phyloP scores from a whole-genome alignment of 2,888 invertebrate genomes.

The Drosophila subsilvestris region DNA sequence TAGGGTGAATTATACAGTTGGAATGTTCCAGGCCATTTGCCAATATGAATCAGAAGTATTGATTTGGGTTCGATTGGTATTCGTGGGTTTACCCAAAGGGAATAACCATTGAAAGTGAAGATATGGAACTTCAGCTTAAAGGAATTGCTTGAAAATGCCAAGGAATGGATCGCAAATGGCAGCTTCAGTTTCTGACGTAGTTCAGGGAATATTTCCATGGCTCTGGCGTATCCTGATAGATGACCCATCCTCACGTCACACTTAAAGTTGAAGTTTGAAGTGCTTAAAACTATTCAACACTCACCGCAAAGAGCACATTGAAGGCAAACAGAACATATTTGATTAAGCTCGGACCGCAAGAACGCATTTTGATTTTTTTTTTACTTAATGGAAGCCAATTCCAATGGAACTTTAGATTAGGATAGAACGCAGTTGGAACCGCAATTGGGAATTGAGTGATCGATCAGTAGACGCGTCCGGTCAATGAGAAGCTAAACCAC shows the following conservation, averaged over 20 bases:
- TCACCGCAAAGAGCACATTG: slow-evolving; percentile 87
- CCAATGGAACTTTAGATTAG: not conserved
- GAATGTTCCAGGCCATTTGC: not conserved
- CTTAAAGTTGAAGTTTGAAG: not conserved
- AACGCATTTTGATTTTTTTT: slow-evolving; percentile 78
- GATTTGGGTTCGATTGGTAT: not conserved
- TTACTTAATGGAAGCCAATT: slow-evolving; percentile 54
- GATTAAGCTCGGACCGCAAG: slow-evolving; percentile 86
- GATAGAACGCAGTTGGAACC: not conserved
- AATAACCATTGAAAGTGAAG: too few species aligned
- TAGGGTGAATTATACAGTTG: slow-evolving; percentile 15
- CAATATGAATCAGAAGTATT: not conserved
- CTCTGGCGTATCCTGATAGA: not conserved
- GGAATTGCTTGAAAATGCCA: too few species aligned
- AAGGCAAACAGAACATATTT: slow-evolving; percentile 87
- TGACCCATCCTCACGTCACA: not conserved
- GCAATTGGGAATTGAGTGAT: not conserved
- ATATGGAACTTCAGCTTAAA: too few species aligned
- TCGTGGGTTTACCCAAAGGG: not conserved
- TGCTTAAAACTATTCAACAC: slow-evolving; percentile 60
- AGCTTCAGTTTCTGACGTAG: too few species aligned
- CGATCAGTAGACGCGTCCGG: slow-evolving; percentile 58
- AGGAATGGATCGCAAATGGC: not conserved
- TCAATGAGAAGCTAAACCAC: slow-evolving; percentile 68
- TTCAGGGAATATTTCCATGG: too few species aligned